Conservation (phyloP, 1,140 invertebrate genomes). For the Sinonovacula constricta region DNA sequence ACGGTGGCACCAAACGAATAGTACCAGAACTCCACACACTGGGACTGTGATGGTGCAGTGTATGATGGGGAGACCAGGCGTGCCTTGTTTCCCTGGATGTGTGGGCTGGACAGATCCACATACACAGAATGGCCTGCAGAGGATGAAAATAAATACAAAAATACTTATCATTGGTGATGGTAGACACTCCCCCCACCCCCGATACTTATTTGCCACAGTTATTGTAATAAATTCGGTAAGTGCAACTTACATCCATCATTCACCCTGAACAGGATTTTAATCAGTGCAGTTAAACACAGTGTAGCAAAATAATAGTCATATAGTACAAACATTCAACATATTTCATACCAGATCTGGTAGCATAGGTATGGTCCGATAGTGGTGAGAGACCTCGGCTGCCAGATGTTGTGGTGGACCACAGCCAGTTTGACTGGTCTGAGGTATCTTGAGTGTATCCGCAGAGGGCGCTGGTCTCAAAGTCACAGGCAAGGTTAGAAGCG, state of each 20-base stretch:
- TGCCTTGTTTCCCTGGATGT: slow-evolving; percentile 63
- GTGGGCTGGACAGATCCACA: slow-evolving; percentile 68
- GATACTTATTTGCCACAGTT: not conserved
- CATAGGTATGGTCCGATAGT: slow-evolving; percentile 66
- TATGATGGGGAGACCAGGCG: slow-evolving; percentile 53
- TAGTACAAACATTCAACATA: too few relatives aligned
- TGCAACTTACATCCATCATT: too few relatives aligned
- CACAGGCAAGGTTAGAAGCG: slow-evolving; percentile 56
- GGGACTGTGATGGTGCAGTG: slow-evolving; percentile 20
- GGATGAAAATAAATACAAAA: too few relatives aligned
- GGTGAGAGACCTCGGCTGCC: slow-evolving; percentile 65
- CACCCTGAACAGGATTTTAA: too few relatives aligned
- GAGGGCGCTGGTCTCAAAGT: slow-evolving; percentile 59
- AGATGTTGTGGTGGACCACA: slow-evolving; percentile 53
- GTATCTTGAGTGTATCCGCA: slow-evolving; percentile 64
- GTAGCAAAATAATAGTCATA: too few relatives aligned
- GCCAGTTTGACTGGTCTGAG: slow-evolving; percentile 71
- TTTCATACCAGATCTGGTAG: slow-evolving; percentile 66
- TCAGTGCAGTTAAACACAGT: too few relatives aligned
- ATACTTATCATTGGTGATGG: too few relatives aligned
- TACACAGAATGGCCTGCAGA: slow-evolving; percentile 74
- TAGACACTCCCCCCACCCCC: too few relatives aligned
- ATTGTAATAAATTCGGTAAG: not conserved
- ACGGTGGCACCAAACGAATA: slow-evolving; percentile 85
- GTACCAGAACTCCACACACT: slow-evolving; percentile 82